Base-by-base conservation (phyloP, 2,113 vertebrate species). In the Lonchura striata region DNA sequence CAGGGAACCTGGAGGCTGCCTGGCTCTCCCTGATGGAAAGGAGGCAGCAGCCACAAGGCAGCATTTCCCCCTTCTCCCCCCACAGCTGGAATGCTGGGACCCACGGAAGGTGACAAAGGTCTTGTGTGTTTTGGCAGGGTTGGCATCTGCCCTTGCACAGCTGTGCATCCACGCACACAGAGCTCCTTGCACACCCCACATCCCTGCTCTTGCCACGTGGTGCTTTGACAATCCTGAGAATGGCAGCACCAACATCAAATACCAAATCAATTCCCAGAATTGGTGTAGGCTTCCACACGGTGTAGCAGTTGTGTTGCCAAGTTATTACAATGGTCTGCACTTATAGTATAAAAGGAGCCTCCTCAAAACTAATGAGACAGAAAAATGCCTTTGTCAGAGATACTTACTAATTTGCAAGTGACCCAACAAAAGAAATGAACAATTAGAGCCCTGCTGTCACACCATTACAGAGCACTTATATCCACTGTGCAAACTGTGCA, bases 171-270 rank as follows among this genome's bases (percentile, higher is more conserved):
- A 3, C 2, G 9, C 31, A 5, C 5, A n/a, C n/a, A n/a, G n/a
- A 1, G 6, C 44, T 50, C 54, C 70, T 15, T 4, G 1, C 72
- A 44, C 47, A 21, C 10, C 9, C 31, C 46, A 10, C 21, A 11
- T 8, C 66, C 66, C 47, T 14, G 33, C 53, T 46, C 44, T 59
- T 25, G 18, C 13, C 9, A 17, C 8, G 44, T 1, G 16, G 21
- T 2, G 1, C 72, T 60, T 33, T 7, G 37, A n/a, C n/a, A 37
- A 0, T 35, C 7, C n/a, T 0, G 0, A 24, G 42, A 68, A 60
- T 0, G 9, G 54, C 3, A 5, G 57, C 25, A 57, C 19, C 59
- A 54, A 24, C 33, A 37, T 5, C 33, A 46, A 63, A 89, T 1
- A 46, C 13, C 42, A 69, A 33, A 61, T 2, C 9, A 5, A 27